phyloP scores from a whole-genome alignment of 2,888 invertebrate genomes.

The Drosophila kanekoi region DNA sequence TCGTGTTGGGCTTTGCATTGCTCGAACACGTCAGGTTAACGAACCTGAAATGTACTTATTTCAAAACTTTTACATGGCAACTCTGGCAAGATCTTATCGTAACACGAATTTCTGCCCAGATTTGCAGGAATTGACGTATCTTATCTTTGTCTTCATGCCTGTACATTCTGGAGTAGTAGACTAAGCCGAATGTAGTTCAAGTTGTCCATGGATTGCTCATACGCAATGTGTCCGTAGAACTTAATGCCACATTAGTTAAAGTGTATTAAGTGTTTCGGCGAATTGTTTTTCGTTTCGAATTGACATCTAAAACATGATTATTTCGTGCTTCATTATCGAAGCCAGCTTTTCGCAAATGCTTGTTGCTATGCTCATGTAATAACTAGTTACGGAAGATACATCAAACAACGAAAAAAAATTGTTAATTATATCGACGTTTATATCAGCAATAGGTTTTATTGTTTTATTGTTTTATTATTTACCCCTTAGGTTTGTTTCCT shows the following conservation, averaged over 20 bases:
- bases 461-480: slow-evolving; percentile 14
- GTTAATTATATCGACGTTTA: slow-evolving; percentile 50
- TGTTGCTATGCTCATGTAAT: slow-evolving; percentile 10
- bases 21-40: slow-evolving; percentile 19
- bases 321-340: slow-evolving; percentile 1
- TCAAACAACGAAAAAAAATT: slow-evolving; percentile 28
- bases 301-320: slow-evolving; percentile 11
- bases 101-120: slow-evolving; percentile 1
- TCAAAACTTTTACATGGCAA: not conserved
- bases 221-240: slow-evolving; percentile 1
- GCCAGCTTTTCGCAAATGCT: not conserved
- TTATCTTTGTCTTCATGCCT: slow-evolving; percentile 28
- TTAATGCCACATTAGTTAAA: not conserved
- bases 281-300: not conserved
- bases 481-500: not conserved
- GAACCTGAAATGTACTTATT: slow-evolving; percentile 23
- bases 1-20: slow-evolving; percentile 2
- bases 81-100: slow-evolving; percentile 22
- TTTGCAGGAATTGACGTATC: slow-evolving; percentile 4
- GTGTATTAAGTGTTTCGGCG: not conserved
- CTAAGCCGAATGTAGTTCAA: not conserved
- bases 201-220: not conserved
- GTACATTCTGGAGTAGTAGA: not conserved
- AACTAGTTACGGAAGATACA: slow-evolving; percentile 12
- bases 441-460: slow-evolving; percentile 24